These are phyloP conservation scores for Anastrepha obliqua DNA, from an alignment of 1,140 invertebrate species.

Conservation along the genomic window DNA sequence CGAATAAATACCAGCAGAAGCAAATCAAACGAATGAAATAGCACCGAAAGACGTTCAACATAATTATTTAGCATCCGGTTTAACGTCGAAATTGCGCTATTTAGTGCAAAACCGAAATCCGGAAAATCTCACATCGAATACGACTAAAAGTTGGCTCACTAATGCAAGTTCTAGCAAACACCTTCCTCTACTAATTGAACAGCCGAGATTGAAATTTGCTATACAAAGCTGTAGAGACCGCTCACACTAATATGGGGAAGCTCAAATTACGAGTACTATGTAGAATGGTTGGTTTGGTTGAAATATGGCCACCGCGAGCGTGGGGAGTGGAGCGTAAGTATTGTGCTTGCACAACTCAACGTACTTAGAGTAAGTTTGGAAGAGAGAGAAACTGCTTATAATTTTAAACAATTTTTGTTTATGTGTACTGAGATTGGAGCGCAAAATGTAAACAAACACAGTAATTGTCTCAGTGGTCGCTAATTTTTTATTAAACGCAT, in stretches of 20 bases:
- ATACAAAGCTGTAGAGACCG: background rate
- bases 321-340: background rate
- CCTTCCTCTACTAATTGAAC: constrained; percentile 18
- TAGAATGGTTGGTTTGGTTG: background rate
- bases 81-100: background rate
- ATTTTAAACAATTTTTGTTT: constrained; percentile 23
- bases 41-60: constrained; percentile 35
- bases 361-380: background rate
- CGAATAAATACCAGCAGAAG: constrained; percentile 42
- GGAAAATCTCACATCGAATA: constrained; percentile 28
- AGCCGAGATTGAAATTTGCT: constrained; percentile 26
- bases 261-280: constrained; percentile 25
- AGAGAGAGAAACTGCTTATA: background rate
- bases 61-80: background rate
- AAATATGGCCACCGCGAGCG: background rate
- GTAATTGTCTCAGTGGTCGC: constrained; percentile 4
- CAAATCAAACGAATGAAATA: constrained; percentile 42
- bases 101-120: background rate
- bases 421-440: background rate
- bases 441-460: constrained; percentile 33
- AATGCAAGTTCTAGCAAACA: constrained; percentile 11
- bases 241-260: constrained; percentile 11
- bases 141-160: background rate
- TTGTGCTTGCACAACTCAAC: background rate
- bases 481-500: constrained; percentile 11